Conservation (phyloP, 2,113 vertebrate genomes). For the Pluvialis apricaria region DNA sequence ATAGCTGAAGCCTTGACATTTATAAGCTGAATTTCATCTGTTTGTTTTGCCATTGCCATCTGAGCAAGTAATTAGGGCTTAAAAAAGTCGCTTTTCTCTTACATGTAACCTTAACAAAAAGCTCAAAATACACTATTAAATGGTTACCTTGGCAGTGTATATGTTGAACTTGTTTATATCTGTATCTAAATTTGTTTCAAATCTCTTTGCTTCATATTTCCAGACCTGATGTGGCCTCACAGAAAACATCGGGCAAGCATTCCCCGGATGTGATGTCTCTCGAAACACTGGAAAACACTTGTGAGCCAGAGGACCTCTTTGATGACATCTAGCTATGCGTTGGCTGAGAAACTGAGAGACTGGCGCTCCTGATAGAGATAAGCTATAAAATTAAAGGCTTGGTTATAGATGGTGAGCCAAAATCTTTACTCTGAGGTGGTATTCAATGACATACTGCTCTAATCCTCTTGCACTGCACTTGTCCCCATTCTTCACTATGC, state of each 20-base stretch:
- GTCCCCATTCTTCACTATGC: not conserved
- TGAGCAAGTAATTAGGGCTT: not conserved
- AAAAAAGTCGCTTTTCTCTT: not conserved
- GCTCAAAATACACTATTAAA: not conserved
- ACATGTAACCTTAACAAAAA: not conserved
- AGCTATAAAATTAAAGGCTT: not conserved
- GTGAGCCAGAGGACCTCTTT: constrained; percentile 82
- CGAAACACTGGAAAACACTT: constrained; percentile 69
- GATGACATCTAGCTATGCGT: constrained; percentile 74
- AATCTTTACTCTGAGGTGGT: not conserved
- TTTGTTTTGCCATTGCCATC: not conserved
- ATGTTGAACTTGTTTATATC: not conserved
- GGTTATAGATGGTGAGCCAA: not conserved
- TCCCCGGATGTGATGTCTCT: constrained; percentile 61
- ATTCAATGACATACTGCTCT: not conserved
- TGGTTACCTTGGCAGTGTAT: not conserved
- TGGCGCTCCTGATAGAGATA: not conserved
- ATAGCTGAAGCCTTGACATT: not conserved
- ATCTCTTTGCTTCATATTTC: not conserved
- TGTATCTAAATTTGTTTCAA: not conserved
- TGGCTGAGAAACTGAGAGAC: not conserved
- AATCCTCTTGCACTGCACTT: not conserved
- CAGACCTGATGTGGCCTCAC: constrained; percentile 66
- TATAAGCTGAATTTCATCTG: not conserved
- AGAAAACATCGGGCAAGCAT: constrained; percentile 41